phyloP scores from a whole-genome alignment of 2,113 vertebrate genomes.

The Pterocles burchelli region DNA sequence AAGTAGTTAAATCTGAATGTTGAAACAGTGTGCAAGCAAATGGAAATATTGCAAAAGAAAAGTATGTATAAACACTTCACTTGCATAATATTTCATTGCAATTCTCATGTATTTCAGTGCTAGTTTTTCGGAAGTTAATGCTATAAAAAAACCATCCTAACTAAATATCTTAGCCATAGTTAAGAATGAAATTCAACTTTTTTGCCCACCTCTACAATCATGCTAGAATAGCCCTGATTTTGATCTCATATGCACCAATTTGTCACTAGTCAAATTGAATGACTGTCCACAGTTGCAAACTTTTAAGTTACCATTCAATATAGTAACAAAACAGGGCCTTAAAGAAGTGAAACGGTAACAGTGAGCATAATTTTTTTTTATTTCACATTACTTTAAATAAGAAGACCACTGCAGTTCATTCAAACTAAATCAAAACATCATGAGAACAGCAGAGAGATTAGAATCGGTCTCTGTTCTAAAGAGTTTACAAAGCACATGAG shows the following conservation, averaged over 20 bases:
- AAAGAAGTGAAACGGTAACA: neutral
- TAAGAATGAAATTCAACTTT: neutral
- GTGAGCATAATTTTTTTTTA: neutral
- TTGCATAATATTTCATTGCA: neutral
- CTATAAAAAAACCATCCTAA: neutral
- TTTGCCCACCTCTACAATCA: neutral
- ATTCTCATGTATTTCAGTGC: neutral
- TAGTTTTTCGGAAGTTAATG: neutral
- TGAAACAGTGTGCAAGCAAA: neutral
- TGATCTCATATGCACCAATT: accelerated
- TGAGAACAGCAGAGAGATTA: neutral
- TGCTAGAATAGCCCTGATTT: neutral
- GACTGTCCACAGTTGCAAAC: neutral
- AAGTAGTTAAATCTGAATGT: neutral
- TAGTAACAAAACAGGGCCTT: neutral
- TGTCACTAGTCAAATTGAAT: neutral
- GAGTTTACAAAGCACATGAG: neutral
- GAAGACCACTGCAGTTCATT: neutral
- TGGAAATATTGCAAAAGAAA: neutral
- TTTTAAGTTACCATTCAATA: neutral
- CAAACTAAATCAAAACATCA: neutral
- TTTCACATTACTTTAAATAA: neutral
- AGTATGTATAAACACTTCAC: neutral
- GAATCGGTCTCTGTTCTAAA: neutral
- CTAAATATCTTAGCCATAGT: neutral